Evolutionary conservation across 2,888 invertebrate genomes (phyloP).

Genomic region (Ochlodes sylvanus): DNA sequence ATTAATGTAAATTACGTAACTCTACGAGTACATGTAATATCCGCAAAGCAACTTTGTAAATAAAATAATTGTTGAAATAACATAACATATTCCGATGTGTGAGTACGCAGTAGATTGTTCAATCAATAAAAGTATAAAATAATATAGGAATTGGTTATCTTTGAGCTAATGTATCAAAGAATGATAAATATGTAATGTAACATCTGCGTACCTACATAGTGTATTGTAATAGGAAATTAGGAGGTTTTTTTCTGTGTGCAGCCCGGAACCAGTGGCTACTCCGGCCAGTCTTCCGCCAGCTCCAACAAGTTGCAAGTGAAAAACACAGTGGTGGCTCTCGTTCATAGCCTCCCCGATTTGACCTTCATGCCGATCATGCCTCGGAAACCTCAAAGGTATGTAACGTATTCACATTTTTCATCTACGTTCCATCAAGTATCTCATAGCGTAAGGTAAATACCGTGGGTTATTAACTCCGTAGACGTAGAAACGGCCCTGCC

Average conservation of each 20-base stretch:
- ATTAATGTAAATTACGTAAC: no score
- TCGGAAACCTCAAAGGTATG: constrained; percentile 42
- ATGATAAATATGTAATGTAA: neutral
- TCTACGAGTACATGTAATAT: neutral
- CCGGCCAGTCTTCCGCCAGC: constrained; percentile 38
- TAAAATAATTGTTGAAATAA: neutral
- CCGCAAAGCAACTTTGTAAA: neutral
- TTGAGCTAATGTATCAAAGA: neutral
- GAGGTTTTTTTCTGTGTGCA: neutral
- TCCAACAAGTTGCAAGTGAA: constrained; percentile 88
- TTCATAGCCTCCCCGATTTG: constrained; percentile 93
- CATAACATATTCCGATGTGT: neutral
- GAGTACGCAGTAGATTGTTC: neutral
- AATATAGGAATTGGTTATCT: neutral
- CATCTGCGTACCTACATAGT: neutral
- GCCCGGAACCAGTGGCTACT: neutral
- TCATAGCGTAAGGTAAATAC: no score
- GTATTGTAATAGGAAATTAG: neutral
- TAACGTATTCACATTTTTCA: no score
- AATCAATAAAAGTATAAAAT: neutral
- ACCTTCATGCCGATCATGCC: constrained; percentile 63
- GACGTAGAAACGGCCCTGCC: no score
- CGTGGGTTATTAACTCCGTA: no score
- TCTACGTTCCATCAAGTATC: no score
- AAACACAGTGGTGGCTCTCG: constrained; percentile 85